These are phyloP conservation scores for Leptinotarsa haldemani DNA, from an alignment of 2,888 invertebrate species.

Conservation along the genomic window DNA sequence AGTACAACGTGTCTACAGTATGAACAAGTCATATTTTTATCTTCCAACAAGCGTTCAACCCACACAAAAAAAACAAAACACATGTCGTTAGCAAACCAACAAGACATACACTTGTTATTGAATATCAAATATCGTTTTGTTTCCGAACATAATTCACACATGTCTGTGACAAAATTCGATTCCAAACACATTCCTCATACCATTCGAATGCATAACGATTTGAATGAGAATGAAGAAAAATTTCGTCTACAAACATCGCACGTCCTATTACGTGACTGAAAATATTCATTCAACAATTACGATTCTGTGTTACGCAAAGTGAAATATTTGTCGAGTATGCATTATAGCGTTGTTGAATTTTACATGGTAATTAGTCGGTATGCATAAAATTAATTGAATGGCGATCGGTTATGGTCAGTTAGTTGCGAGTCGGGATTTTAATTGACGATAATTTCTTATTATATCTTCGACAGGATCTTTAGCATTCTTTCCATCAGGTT, in stretches of 20 bases:
- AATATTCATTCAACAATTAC: conserved; percentile 27
- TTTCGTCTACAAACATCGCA: conserved; percentile 18
- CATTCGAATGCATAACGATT: not conserved
- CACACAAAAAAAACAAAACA: no score
- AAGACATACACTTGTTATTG: not conserved
- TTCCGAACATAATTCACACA: conserved; percentile 1
- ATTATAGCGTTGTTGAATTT: conserved; percentile 17
- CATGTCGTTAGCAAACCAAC: no score
- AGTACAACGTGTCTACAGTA: no score
- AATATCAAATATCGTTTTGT: not conserved
- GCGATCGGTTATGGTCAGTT: conserved; percentile 17
- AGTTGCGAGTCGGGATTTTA: not conserved
- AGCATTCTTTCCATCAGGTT: not conserved
- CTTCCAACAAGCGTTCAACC: no score
- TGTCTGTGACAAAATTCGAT: not conserved
- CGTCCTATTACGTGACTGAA: conserved; percentile 25
- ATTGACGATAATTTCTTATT: not conserved
- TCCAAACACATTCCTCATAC: conserved; percentile 9
- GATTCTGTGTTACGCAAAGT: conserved; percentile 25
- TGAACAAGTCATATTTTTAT: no score
- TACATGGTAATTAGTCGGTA: conserved; percentile 24
- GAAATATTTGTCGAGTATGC: conserved; percentile 21
- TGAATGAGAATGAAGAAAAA: conserved; percentile 19
- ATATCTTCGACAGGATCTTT: not conserved
- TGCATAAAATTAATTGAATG: conserved; percentile 27